Base-by-base conservation (phyloP, 2,888 invertebrate species). In the Dysmachus trigonus region DNA sequence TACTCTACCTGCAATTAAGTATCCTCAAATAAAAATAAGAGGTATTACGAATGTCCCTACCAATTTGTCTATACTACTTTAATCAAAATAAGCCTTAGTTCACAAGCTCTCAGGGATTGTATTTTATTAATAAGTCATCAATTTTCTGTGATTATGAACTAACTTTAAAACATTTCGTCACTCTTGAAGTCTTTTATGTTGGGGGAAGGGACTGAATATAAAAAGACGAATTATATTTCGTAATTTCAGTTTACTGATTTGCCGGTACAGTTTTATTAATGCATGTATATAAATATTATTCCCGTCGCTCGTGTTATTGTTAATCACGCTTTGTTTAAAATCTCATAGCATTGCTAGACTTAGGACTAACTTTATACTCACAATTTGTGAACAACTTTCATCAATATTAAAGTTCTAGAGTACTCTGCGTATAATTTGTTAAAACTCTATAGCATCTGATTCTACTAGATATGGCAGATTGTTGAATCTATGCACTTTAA, bases 391-490 rank as follows among this genome's bases (percentile, higher is more conserved):
- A 77, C 77, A 77, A 77, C 41, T n/a, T n/a, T 77, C 77, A 38
- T 41, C 77, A 77, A 77, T 77, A 77, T 38, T 77, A 77, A 77
- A 38, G 77, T 18, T 38, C 77, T 41, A 77, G 27, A 77, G 35
- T 77, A 77, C 41, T 84, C 53, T 53, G 81, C 53, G 33, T 81
- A 53, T 81, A 81, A 81, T 53, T 53, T 81, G 27, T 81, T 81
- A 53, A 81, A 81, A 33, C 53, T 53, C 81, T 81, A 81, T 53
- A 53, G 81, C 81, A 53, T 81, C 53, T 81, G 53, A 18, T 84
- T 72, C 73, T 84, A 84, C 84, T 84, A 73, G 84, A 84, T 84
- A 84, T 84, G 84, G 84, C 84, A 84, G 84, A 84, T 47, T 84
- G 72, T 84, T 84, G 47, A 84, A 53, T 18, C 73, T 84, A 72